phyloP scores from a whole-genome alignment of 2,797 vertebrate species.

The Scarus forsteni region DNA sequence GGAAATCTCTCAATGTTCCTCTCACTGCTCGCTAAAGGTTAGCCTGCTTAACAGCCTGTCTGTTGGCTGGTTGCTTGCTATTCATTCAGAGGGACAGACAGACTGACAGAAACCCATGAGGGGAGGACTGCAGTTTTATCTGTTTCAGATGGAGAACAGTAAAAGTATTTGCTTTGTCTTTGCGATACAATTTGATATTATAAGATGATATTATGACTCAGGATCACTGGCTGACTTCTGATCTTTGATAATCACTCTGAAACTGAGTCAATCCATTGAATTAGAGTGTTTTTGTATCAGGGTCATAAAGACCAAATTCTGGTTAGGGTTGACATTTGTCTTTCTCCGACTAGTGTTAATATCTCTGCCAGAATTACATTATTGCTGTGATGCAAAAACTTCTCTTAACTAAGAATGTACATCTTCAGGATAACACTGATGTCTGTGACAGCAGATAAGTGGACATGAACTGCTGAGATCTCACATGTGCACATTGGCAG shows the following conservation, averaged over 20 bases:
- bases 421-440: too few relatives aligned
- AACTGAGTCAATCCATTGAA: too few relatives aligned
- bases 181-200: neutral
- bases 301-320: too few relatives aligned
- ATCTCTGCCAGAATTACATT: too few relatives aligned
- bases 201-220: conserved; percentile 7
- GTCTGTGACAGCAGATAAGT: too few relatives aligned
- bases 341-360: too few relatives aligned
- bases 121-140: conserved; percentile 18
- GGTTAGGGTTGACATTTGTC: too few relatives aligned
- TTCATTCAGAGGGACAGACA: conserved; percentile 42
- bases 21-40: conserved; percentile 58
- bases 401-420: too few relatives aligned
- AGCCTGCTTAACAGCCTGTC: conserved; percentile 59
- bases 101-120: conserved; percentile 32
- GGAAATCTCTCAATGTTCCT: conserved; percentile 71
- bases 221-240: conserved; percentile 32
- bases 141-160: conserved; percentile 18
- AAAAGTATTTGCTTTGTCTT: neutral
- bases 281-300: too few relatives aligned
- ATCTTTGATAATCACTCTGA: conserved; percentile 14
- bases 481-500: too few relatives aligned
- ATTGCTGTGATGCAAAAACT: too few relatives aligned
- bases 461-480: too few relatives aligned
- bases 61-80: conserved; percentile 48